A percentile compares a stretch with the other conserved stretches of the same genome.
Evolutionary conservation across 2,888 invertebrate species (phyloP).

Genomic region (Euplexia lucipara): DNA sequence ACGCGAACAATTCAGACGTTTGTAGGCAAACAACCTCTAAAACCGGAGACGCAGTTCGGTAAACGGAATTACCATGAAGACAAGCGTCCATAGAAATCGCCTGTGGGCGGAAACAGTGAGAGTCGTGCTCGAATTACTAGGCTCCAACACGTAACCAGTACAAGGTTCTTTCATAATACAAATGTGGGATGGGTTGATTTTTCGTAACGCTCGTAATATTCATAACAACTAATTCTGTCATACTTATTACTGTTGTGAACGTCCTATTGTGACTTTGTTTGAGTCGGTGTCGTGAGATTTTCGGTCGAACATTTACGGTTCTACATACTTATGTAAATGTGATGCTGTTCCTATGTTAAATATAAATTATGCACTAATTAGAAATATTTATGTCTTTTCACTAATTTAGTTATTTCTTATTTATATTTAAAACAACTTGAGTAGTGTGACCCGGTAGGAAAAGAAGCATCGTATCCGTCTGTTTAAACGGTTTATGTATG

Average conservation of each 20-base stretch:
- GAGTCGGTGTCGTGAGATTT: constrained; percentile 50
- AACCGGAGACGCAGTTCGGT: constrained; percentile 73
- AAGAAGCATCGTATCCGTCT: constrained; percentile 29
- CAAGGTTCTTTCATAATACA: constrained; percentile 77
- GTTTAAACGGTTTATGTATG: constrained; percentile 51
- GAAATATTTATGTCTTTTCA: constrained; percentile 15
- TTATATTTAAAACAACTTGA: constrained; percentile 20
- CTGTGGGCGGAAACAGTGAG: constrained; percentile 80
- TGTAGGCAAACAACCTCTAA: constrained; percentile 73
- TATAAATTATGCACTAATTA: constrained; percentile 28
- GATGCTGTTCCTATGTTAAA: constrained; percentile 30
- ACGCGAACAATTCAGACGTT: constrained; percentile 65
- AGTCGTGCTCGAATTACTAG: constrained; percentile 68
- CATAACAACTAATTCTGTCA: constrained; percentile 50
- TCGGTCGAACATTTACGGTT: constrained; percentile 40
- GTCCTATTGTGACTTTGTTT: constrained; percentile 47
- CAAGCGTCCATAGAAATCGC: constrained; percentile 72
- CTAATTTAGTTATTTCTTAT: constrained; percentile 5
- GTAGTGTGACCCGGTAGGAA: constrained; percentile 14
- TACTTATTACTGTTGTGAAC: constrained; percentile 39
- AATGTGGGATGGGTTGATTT: constrained; percentile 73
- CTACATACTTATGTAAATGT: constrained; percentile 46
- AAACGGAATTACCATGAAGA: constrained; percentile 78
- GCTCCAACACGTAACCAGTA: constrained; percentile 73
- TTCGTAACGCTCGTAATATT: constrained; percentile 60